Evolutionary conservation across 2,888 invertebrate species (phyloP).

Genomic region (Drosophila fulvimacula): DNA sequence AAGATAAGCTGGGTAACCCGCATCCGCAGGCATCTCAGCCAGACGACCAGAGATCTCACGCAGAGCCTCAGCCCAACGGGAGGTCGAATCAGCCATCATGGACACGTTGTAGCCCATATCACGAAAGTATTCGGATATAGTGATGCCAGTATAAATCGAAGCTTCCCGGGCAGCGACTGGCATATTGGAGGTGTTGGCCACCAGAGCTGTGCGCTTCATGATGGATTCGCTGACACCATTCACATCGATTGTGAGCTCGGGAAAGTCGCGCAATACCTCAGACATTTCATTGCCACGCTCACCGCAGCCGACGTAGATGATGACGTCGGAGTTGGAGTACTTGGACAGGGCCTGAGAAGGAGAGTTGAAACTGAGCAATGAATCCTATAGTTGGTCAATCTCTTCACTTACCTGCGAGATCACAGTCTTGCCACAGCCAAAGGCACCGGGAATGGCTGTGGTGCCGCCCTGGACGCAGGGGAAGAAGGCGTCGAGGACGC

Average conservation of each 20-base stretch:
- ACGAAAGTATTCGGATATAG: conserved; percentile 99
- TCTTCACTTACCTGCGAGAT: conserved; percentile 88
- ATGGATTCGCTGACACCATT: conserved; percentile 98
- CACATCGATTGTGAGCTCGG: conserved; percentile 98
- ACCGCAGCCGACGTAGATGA: conserved; percentile 99
- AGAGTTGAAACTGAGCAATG: not conserved
- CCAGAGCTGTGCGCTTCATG: conserved; percentile 99
- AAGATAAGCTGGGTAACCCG: conserved; percentile 99
- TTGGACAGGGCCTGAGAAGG: conserved; percentile 94
- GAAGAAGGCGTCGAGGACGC: conserved; percentile 98
- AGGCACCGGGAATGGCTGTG: conserved; percentile 99
- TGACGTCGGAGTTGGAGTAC: conserved; percentile 99
- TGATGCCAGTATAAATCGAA: conserved; percentile 99
- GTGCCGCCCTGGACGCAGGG: conserved; percentile 99
- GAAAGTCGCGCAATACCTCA: conserved; percentile 99
- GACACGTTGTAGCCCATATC: conserved; percentile 99
- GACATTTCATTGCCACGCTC: conserved; percentile 99
- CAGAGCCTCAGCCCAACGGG: conserved; percentile 99
- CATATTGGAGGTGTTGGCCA: conserved; percentile 99
- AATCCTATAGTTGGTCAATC: not conserved
- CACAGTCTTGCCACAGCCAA: conserved; percentile 99
- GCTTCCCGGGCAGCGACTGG: conserved; percentile 99
- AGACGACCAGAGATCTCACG: conserved; percentile 99
- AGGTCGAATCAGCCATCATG: conserved; percentile 99
- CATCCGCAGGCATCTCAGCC: conserved; percentile 99